Evolutionary conservation across 1,140 invertebrate species (phyloP).

Genomic region (Trichonephila clavata): DNA sequence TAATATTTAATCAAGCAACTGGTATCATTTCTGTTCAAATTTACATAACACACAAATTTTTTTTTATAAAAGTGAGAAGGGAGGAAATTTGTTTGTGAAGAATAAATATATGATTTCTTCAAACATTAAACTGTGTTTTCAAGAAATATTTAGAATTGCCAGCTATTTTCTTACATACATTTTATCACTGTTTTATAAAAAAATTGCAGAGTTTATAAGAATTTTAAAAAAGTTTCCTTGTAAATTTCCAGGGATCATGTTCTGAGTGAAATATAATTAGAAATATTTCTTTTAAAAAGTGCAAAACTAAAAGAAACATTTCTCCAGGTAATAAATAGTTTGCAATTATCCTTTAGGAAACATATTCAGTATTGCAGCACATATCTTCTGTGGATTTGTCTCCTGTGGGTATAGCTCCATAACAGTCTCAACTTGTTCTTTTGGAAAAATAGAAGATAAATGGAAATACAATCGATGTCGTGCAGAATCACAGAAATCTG

Average conservation of each 20-base stretch:
- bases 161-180: not conserved
- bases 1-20: not conserved
- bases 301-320: not conserved
- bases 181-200: too few relatives aligned
- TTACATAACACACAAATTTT: too few relatives aligned
- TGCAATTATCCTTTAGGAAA: conserved; percentile 68
- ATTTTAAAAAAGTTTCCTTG: not conserved
- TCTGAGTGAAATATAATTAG: not conserved
- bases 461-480: conserved; percentile 86
- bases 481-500: conserved; percentile 77
- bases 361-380: conserved; percentile 86
- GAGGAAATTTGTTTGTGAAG: not conserved
- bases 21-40: not conserved
- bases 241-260: too few relatives aligned
- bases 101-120: too few relatives aligned
- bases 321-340: not conserved
- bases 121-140: too few relatives aligned
- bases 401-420: conserved; percentile 93
- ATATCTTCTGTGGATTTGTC: conserved; percentile 92
- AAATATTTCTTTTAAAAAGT: not conserved
- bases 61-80: not conserved
- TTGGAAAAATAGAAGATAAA: conserved; percentile 92
- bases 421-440: conserved; percentile 91
- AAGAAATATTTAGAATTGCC: too few relatives aligned
- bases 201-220: not conserved